Conservation (phyloP, 2,113 vertebrate species). For the Hemibagrus wyckioides region DNA sequence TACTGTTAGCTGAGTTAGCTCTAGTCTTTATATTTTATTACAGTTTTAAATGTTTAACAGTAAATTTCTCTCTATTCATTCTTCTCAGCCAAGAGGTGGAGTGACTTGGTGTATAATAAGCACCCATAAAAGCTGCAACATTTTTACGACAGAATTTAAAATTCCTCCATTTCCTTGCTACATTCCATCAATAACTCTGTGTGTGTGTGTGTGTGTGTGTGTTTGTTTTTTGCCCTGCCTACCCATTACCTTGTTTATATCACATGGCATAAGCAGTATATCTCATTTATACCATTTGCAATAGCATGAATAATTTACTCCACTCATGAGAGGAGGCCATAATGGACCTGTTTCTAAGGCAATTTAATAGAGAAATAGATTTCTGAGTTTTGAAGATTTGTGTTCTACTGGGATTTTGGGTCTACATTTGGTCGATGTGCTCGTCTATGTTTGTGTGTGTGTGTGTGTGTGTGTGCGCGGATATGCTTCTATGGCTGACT, state of each 20-base stretch:
- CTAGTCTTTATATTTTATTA: slow-evolving; percentile 22
- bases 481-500: not conserved
- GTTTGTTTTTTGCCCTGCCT: slow-evolving; percentile 5
- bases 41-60: slow-evolving; percentile 30
- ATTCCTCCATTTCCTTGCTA: slow-evolving; percentile 18
- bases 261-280: slow-evolving; percentile 51
- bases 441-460: not conserved
- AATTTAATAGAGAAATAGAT: slow-evolving; percentile 27
- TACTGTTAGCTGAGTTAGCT: not conserved
- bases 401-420: slow-evolving; percentile 10
- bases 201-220: slow-evolving; percentile 22
- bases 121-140: slow-evolving; percentile 41
- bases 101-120: slow-evolving; percentile 28
- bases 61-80: slow-evolving; percentile 22
- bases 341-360: slow-evolving; percentile 40
- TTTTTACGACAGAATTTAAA: slow-evolving; percentile 36
- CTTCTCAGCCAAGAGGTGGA: not conserved
- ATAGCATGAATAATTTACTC: slow-evolving; percentile 68
- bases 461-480: not conserved
- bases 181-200: slow-evolving; percentile 9
- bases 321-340: slow-evolving; percentile 42
- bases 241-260: slow-evolving; percentile 30
- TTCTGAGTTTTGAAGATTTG: slow-evolving; percentile 34
- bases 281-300: slow-evolving; percentile 63
- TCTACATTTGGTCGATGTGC: not conserved